Evolutionary conservation across 2,888 invertebrate genomes (phyloP).

Genomic region (Ectemnius continuus): DNA sequence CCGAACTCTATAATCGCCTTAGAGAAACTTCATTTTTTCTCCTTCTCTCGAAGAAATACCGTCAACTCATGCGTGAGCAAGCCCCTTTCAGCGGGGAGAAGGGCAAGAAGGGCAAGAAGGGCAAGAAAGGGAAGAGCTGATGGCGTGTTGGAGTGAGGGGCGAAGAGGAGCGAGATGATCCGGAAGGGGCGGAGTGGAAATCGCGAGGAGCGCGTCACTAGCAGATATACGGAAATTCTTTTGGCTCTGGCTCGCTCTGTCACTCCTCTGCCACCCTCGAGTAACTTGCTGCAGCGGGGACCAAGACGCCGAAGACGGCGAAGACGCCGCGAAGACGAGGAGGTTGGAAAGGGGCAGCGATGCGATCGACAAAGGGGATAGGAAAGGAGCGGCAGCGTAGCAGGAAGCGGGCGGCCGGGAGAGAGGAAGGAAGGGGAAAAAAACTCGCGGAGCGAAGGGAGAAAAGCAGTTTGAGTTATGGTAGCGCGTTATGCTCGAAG

Average conservation of each 20-base stretch:
- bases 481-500: conserved; percentile 42
- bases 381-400: no score
- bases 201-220: conserved; percentile 53
- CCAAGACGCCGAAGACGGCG: no score
- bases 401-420: no score
- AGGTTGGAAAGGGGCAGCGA: neutral
- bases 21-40: conserved; percentile 6
- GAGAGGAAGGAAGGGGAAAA: conserved; percentile 17
- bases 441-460: conserved; percentile 8
- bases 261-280: neutral
- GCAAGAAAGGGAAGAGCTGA: neutral
- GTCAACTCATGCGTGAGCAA: neutral
- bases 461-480: conserved; percentile 52
- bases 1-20: neutral
- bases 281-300: no score
- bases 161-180: conserved; percentile 4
- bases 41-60: neutral
- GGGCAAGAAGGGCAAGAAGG: neutral
- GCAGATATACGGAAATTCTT: conserved; percentile 50
- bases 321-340: neutral
- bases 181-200: conserved; percentile 9
- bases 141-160: neutral
- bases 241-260: neutral
- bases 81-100: neutral
- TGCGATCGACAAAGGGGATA: neutral